phyloP scores from a whole-genome alignment of 2,113 vertebrate genomes.

The Corythornis madagascariensis region DNA sequence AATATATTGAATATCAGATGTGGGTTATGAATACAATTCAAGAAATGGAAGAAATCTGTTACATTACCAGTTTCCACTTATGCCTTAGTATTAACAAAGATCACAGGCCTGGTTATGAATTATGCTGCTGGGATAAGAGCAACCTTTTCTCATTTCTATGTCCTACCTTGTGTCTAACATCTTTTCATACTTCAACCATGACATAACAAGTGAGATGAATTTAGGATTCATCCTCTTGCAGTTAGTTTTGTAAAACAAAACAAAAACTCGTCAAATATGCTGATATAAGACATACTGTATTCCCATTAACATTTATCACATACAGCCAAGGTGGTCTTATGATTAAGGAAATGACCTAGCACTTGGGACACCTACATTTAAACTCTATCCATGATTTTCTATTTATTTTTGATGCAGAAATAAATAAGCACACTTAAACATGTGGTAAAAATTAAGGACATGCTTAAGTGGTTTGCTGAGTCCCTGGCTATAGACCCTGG shows the following conservation, averaged over 20 bases:
- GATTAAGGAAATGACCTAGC: constrained; percentile 11
- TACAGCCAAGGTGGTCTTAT: neutral
- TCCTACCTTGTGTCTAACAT: neutral
- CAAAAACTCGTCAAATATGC: neutral
- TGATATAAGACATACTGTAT: neutral
- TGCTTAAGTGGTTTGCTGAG: constrained; percentile 25
- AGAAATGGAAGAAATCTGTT: neutral
- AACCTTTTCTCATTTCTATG: neutral
- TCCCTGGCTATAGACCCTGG: neutral
- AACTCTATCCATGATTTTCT: neutral
- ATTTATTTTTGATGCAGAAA: constrained; percentile 33
- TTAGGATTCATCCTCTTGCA: neutral
- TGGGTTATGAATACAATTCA: neutral
- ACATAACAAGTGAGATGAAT: neutral
- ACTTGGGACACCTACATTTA: neutral
- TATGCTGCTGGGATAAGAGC: neutral
- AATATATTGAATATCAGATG: neutral
- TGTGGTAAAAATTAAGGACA: constrained; percentile 36
- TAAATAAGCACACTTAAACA: constrained; percentile 24
- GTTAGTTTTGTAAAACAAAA: neutral
- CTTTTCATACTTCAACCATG: neutral
- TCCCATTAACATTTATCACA: neutral
- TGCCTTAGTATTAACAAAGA: neutral
- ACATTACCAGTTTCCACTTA: neutral
- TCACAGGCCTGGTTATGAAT: neutral